Evolutionary conservation across 2,113 vertebrate species (phyloP).

Genomic region (Hemibagrus wyckioides): DNA sequence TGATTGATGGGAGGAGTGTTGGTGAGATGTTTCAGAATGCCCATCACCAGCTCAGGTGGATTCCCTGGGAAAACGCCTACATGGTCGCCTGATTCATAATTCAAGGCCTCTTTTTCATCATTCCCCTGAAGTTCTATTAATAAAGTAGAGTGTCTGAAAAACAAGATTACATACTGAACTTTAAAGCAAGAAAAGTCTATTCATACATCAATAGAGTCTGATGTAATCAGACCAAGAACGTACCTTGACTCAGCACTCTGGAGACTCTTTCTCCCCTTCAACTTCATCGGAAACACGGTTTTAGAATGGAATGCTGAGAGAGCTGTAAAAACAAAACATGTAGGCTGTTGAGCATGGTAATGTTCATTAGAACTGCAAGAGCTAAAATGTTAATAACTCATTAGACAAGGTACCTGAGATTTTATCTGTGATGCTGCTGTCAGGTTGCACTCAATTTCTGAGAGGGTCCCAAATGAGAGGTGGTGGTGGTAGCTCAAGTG

Average conservation of each 20-base stretch:
- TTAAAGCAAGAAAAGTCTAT: too few species aligned
- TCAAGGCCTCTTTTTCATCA: slow-evolving; percentile 51
- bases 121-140: slow-evolving; percentile 76
- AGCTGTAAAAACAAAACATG: slow-evolving; percentile 60
- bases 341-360: background rate
- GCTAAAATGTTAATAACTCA: background rate
- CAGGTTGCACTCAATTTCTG: slow-evolving; percentile 67
- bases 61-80: slow-evolving; percentile 80
- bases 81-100: slow-evolving; percentile 80
- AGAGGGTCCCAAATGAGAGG: slow-evolving; percentile 76
- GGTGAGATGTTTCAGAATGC: slow-evolving; percentile 72
- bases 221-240: background rate
- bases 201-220: too few species aligned
- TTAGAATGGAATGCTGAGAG: slow-evolving; percentile 76
- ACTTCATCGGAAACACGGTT: slow-evolving; percentile 72
- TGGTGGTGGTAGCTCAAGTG: too few species aligned
- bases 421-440: slow-evolving; percentile 68
- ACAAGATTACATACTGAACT: background rate
- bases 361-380: background rate
- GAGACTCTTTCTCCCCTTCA: slow-evolving; percentile 77
- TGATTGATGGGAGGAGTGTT: slow-evolving; percentile 71
- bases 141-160: slow-evolving; percentile 73
- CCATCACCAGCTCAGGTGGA: slow-evolving; percentile 68
- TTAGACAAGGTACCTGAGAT: slow-evolving; percentile 70
- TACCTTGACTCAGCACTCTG: slow-evolving; percentile 80